A percentile compares a stretch with the other conserved stretches of the same genome.
Conservation (phyloP, 1,140 invertebrate species). For the Papilio polytes region DNA sequence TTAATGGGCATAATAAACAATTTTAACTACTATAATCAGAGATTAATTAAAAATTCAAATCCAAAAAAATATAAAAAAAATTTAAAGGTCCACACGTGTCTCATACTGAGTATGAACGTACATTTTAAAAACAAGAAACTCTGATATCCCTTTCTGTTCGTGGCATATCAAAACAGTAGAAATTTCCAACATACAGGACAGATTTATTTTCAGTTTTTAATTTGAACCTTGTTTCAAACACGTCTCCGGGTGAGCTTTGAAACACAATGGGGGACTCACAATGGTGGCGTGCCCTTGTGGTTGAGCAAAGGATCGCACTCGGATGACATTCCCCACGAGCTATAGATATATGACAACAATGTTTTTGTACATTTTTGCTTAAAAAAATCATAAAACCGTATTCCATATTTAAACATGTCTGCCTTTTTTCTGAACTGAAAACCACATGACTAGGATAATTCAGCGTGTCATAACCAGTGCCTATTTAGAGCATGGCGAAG, state of each 20-base stretch:
- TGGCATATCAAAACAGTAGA: background rate
- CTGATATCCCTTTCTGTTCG: background rate
- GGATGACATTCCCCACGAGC: constrained; percentile 16
- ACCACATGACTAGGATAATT: too few species aligned
- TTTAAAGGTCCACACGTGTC: too few species aligned
- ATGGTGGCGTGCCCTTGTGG: background rate
- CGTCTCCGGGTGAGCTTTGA: background rate
- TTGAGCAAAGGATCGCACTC: constrained; percentile 23
- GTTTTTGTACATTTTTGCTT: background rate
- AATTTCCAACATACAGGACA: background rate
- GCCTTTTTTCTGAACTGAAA: too few species aligned
- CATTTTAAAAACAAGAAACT: background rate
- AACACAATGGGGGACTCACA: constrained; percentile 3
- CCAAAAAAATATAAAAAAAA: too few species aligned
- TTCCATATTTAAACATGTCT: too few species aligned
- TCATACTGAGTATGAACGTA: background rate
- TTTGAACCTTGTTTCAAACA: constrained; percentile 20
- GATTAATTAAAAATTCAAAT: too few species aligned
- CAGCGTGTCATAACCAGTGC: too few species aligned
- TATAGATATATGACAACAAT: background rate
- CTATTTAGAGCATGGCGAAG: too few species aligned
- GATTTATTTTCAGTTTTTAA: constrained; percentile 17
- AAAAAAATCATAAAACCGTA: background rate
- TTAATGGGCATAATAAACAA: too few species aligned
- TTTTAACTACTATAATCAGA: too few species aligned